A percentile compares a stretch with the other conserved stretches of the same genome.
These are phyloP conservation scores for Colossoma macropomum DNA, from an alignment of 2,113 vertebrate genomes.

Conservation along the genomic window DNA sequence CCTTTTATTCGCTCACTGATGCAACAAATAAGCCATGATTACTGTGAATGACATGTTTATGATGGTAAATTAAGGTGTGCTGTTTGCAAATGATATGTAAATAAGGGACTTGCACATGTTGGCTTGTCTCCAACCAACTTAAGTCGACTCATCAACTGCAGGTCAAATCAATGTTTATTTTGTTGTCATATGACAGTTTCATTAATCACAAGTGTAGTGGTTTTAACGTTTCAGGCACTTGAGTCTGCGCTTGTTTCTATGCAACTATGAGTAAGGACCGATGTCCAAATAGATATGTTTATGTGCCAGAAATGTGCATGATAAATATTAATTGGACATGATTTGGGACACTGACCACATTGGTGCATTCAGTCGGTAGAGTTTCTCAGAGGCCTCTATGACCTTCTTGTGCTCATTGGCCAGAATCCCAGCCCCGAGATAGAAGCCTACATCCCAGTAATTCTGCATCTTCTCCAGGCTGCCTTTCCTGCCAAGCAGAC, in stretches of 20 bases:
- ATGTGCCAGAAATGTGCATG: background rate
- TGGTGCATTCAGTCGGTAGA: conserved; percentile 87
- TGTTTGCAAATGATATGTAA: too few relatives aligned
- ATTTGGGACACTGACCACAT: conserved; percentile 81
- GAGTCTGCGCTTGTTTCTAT: background rate
- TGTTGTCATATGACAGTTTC: too few relatives aligned
- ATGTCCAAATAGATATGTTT: background rate
- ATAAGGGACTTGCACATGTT: too few relatives aligned
- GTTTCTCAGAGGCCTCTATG: conserved; percentile 86
- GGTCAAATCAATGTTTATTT: too few relatives aligned
- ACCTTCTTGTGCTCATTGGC: conserved; percentile 84
- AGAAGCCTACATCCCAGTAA: conserved; percentile 95
- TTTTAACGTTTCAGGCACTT: too few relatives aligned
- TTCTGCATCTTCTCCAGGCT: conserved; percentile 87
- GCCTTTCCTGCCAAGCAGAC: conserved; percentile 87
- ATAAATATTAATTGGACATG: background rate
- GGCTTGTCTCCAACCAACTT: too few relatives aligned
- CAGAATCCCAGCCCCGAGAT: conserved; percentile 87
- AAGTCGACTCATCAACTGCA: too few relatives aligned
- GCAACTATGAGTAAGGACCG: background rate
- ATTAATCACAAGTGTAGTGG: too few relatives aligned
- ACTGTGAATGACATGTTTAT: too few relatives aligned
- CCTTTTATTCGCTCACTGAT: too few relatives aligned
- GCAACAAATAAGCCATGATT: too few relatives aligned
- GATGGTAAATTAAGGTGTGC: too few relatives aligned